phyloP scores from a whole-genome alignment of 1,140 invertebrate genomes.

The Eriocheir sinensis region DNA sequence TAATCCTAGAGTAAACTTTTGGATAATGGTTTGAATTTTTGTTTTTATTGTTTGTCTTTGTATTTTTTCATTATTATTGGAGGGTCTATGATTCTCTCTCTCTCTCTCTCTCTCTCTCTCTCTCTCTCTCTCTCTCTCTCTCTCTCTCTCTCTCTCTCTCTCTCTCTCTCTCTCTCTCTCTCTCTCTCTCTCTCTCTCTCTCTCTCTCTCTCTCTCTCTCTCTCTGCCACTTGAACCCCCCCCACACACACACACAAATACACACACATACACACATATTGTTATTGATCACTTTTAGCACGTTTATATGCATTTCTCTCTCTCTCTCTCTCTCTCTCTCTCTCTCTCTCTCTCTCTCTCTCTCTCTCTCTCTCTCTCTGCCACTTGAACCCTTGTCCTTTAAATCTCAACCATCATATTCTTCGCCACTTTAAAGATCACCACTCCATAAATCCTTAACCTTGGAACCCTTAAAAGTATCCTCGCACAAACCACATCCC shows the following conservation, averaged over 20 bases:
- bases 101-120: background rate
- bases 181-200: slow-evolving; percentile 19
- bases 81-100: background rate
- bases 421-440: slow-evolving; percentile 24
- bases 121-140: too few relatives aligned
- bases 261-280: too few relatives aligned
- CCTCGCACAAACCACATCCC: background rate
- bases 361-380: slow-evolving; percentile 16
- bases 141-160: too few relatives aligned
- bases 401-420: slow-evolving; percentile 18
- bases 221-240: too few relatives aligned
- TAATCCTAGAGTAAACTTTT: too few relatives aligned
- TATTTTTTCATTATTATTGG: background rate
- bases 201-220: slow-evolving; percentile 22
- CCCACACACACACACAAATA: too few relatives aligned
- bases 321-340: slow-evolving; percentile 22
- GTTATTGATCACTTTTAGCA: too few relatives aligned
- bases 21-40: too few relatives aligned
- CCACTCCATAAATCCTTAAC: background rate
- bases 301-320: too few relatives aligned
- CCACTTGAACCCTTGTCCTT: slow-evolving; percentile 24
- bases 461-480: slow-evolving; percentile 4
- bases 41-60: background rate
- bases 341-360: slow-evolving; percentile 44
- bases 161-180: slow-evolving; percentile 14